Percentiles rank a stretch among this genome's conserved stretches.
Evolutionary conservation across 2,888 invertebrate genomes (phyloP).

Genomic region (Parnassius orleans): DNA sequence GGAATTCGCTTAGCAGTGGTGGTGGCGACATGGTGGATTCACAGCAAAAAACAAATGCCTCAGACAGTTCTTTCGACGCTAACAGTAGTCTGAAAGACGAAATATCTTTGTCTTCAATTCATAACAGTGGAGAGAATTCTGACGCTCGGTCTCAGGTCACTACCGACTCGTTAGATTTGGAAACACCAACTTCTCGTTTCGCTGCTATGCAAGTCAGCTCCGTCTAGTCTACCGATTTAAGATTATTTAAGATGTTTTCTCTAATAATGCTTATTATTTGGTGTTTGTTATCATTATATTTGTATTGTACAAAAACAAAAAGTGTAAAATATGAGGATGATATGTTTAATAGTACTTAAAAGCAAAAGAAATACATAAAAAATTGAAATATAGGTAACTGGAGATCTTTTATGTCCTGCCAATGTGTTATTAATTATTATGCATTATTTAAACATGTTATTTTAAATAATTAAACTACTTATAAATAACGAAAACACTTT

Average conservation of each 20-base stretch:
- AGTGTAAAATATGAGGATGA: too few species aligned
- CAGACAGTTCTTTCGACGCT: conserved; percentile 58
- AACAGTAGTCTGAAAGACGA: conserved; percentile 75
- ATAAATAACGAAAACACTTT: conserved; percentile 8
- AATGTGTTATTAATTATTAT: conserved; percentile 11
- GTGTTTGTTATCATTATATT: too few species aligned
- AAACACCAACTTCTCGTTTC: conserved; percentile 69
- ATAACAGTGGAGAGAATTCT: conserved; percentile 67
- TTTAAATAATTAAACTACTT: conserved; percentile 12
- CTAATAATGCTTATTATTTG: too few species aligned
- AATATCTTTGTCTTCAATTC: conserved; percentile 65
- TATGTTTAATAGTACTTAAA: too few species aligned
- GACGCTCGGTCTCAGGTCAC: conserved; percentile 76
- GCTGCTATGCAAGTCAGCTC: conserved; percentile 83
- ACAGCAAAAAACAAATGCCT: conserved; percentile 69
- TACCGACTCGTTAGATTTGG: conserved; percentile 73
- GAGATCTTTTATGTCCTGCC: conserved; percentile 18
- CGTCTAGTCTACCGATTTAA: conserved; percentile 52
- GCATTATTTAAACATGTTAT: conserved; percentile 1
- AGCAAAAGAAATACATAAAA: conserved; percentile 5
- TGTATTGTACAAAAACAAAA: too few species aligned
- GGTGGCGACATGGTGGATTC: conserved; percentile 69
- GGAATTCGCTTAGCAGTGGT: conserved; percentile 69
- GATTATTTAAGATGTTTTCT: too few species aligned
- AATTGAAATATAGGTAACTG: conserved; percentile 1